Conservation (phyloP, 2,888 invertebrate genomes). For the Sylvicola fuscatus region DNA sequence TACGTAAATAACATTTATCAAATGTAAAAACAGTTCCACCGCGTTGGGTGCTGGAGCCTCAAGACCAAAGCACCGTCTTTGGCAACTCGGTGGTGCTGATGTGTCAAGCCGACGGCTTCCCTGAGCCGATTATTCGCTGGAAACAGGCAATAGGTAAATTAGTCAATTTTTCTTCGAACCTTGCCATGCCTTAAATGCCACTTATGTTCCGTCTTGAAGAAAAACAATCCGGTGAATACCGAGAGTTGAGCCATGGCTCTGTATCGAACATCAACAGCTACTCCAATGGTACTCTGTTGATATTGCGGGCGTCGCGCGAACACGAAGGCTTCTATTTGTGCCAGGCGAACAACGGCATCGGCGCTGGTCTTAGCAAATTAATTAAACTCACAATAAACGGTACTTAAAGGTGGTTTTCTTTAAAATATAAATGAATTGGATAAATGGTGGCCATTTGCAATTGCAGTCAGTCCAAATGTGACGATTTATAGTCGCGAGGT, state of each 20-base stretch:
- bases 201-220: constrained; percentile 8
- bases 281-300: constrained; percentile 30
- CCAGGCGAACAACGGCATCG: constrained; percentile 38
- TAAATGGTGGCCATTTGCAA: no score
- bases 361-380: constrained; percentile 37
- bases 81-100: constrained; percentile 45
- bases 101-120: constrained; percentile 59
- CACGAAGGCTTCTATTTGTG: constrained; percentile 35
- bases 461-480: constrained; percentile 31
- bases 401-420: constrained; percentile 13
- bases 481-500: constrained; percentile 27
- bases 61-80: constrained; percentile 47
- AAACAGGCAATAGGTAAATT: constrained; percentile 30
- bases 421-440: no score
- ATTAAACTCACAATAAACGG: constrained; percentile 39
- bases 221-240: constrained; percentile 29
- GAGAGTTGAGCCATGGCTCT: constrained; percentile 26
- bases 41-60: constrained; percentile 50
- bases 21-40: constrained; percentile 39
- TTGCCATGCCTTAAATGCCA: no score
- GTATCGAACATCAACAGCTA: constrained; percentile 21
- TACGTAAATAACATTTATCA: background rate
- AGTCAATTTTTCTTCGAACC: no score
- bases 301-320: constrained; percentile 29
- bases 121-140: constrained; percentile 36